A percentile compares a stretch with the other conserved stretches of the same genome.
Evolutionary conservation across 2,797 vertebrate species (phyloP).

Genomic region (Lagodon rhomboides): DNA sequence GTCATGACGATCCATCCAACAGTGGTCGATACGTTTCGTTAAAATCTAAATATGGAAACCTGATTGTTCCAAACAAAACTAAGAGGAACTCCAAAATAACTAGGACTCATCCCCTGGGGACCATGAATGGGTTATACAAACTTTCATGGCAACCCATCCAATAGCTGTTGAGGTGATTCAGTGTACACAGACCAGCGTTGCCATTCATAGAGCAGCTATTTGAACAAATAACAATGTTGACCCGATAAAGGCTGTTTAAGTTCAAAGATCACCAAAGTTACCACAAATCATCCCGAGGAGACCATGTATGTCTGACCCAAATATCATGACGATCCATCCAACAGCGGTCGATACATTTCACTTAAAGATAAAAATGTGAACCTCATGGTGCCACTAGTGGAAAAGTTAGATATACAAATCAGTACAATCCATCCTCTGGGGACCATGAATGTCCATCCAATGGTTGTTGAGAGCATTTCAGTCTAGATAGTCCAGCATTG

Average conservation of each 20-base stretch:
- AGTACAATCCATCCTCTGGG: neutral
- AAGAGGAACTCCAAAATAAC: neutral
- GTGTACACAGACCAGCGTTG: neutral
- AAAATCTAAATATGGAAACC: neutral
- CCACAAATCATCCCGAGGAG: neutral
- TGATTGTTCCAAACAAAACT: too few species aligned
- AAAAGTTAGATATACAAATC: neutral
- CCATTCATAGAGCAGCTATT: neutral
- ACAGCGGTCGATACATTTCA: neutral
- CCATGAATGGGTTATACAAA: too few species aligned
- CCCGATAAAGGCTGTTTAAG: too few species aligned
- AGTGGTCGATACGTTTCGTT: neutral
- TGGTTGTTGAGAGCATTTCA: too few species aligned
- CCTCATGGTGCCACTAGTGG: too few species aligned
- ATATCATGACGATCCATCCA: neutral
- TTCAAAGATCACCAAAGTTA: neutral
- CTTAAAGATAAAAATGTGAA: neutral
- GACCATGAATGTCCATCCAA: neutral
- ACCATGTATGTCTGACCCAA: neutral
- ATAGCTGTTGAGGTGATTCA: too few species aligned
- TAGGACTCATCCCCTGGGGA: neutral
- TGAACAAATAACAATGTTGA: too few species aligned
- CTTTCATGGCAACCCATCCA: too few species aligned
- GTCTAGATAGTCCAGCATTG: neutral
- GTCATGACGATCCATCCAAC: neutral